Evolutionary conservation across 1,140 invertebrate species (phyloP).

Genomic region (Drosophila lacteicornis): DNA sequence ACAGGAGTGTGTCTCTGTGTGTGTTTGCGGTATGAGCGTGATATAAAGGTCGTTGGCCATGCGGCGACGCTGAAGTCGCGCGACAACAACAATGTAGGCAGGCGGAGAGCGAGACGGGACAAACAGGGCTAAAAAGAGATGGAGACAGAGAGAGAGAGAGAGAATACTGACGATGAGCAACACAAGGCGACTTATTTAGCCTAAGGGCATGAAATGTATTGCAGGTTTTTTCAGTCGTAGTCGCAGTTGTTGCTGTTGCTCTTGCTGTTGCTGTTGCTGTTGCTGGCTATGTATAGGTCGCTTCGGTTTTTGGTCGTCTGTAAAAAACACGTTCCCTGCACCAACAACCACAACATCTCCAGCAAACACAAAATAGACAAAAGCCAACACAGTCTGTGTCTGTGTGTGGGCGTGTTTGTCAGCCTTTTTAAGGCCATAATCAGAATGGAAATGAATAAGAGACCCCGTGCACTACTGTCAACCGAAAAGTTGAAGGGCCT

Average conservation of each 20-base stretch:
- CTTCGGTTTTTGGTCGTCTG: conserved; percentile 56
- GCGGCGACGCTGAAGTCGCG: conserved; percentile 71
- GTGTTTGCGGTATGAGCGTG: conserved; percentile 44
- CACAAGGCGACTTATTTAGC: conserved; percentile 73
- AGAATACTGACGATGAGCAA: conserved; percentile 42
- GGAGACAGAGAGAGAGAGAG: conserved; percentile 17
- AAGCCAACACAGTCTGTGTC: conserved; percentile 32
- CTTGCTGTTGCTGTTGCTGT: conserved; percentile 14
- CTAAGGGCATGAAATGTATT: conserved; percentile 79
- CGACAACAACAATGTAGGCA: conserved; percentile 63
- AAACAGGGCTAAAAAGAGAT: conserved; percentile 19
- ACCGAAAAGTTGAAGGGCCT: conserved; percentile 48
- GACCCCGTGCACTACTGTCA: conserved; percentile 43
- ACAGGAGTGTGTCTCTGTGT: conserved; percentile 25
- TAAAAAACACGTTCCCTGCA: conserved; percentile 71
- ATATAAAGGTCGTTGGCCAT: conserved; percentile 82
- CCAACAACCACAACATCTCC: conserved; percentile 18
- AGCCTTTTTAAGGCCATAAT: conserved; percentile 66
- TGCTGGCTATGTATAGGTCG: conserved; percentile 47
- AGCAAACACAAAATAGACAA: conserved; percentile 25
- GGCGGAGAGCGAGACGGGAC: conserved; percentile 30
- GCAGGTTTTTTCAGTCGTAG: conserved; percentile 58
- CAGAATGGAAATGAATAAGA: conserved; percentile 22
- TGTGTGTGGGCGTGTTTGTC: conserved; percentile 36
- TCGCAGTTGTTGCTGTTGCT: conserved; percentile 21